A percentile compares a stretch with the other conserved stretches of the same genome.
Conservation (phyloP, 2,113 vertebrate species). For the Podocnemis expansa region DNA sequence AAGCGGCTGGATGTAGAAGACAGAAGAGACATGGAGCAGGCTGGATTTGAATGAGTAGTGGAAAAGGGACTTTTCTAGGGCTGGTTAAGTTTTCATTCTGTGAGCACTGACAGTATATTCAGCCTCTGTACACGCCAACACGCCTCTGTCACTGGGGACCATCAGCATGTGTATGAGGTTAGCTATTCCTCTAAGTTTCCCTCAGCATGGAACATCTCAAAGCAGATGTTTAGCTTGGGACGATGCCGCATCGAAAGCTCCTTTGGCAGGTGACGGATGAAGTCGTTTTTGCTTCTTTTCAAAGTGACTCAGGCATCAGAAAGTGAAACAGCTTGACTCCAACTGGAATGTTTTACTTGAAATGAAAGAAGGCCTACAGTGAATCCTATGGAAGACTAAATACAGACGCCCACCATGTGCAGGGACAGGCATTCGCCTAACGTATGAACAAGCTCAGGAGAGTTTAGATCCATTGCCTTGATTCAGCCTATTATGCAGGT, state of each 20-base stretch:
- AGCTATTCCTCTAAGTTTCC: not conserved
- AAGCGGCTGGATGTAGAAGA: not conserved
- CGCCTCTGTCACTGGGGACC: not conserved
- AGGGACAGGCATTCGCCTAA: not conserved
- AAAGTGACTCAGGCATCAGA: not conserved
- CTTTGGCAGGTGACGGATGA: not conserved
- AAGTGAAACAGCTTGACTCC: not conserved
- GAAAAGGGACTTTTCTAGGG: not conserved
- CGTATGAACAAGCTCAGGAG: not conserved
- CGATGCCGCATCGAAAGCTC: not conserved
- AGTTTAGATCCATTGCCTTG: not conserved
- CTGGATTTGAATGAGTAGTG: not conserved
- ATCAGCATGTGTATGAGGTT: not conserved
- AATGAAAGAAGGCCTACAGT: not conserved
- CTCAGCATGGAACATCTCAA: no score
- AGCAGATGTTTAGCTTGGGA: not conserved
- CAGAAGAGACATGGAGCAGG: not conserved
- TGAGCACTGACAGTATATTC: not conserved
- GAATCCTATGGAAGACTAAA: not conserved
- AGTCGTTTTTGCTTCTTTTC: not conserved
- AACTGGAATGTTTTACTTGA: not conserved
- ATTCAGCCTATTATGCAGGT: not conserved
- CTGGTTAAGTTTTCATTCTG: not conserved
- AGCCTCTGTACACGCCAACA: not conserved
- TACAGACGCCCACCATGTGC: not conserved